A percentile compares a stretch with the other conserved stretches of the same genome.
Evolutionary conservation across 2,797 vertebrate species (phyloP).

Genomic region (Dermochelys coriacea): DNA sequence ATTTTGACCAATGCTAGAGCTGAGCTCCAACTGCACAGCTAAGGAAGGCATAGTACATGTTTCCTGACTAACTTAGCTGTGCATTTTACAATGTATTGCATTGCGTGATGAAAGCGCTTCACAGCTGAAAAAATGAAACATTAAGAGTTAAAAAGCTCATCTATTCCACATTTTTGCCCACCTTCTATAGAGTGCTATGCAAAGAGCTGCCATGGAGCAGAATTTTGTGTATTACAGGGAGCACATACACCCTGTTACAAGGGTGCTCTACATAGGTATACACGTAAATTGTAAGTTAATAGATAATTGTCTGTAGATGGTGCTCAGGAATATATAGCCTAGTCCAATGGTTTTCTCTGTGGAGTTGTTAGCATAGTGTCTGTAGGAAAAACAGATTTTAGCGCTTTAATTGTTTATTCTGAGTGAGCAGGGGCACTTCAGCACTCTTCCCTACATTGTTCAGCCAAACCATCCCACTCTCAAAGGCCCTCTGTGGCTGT

Average conservation of each 20-base stretch:
- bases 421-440: neutral
- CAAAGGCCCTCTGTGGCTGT: neutral
- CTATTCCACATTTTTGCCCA: neutral
- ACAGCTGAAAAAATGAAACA: neutral
- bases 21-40: neutral
- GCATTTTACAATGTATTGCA: neutral
- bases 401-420: neutral
- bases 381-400: too few relatives aligned
- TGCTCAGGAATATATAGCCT: too few relatives aligned
- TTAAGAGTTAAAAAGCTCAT: constrained; percentile 29
- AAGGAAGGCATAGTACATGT: neutral
- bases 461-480: too few relatives aligned
- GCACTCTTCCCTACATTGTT: too few relatives aligned
- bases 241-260: neutral
- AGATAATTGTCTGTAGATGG: neutral
- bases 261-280: neutral
- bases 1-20: neutral
- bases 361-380: constrained; percentile 20
- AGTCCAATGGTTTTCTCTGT: neutral
- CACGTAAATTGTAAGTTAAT: neutral
- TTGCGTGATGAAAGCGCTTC: neutral
- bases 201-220: neutral
- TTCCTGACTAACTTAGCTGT: neutral
- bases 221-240: neutral
- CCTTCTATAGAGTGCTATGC: too few relatives aligned